Base-by-base conservation (phyloP, 2,888 invertebrate genomes). In the Drosophila phalerata region DNA sequence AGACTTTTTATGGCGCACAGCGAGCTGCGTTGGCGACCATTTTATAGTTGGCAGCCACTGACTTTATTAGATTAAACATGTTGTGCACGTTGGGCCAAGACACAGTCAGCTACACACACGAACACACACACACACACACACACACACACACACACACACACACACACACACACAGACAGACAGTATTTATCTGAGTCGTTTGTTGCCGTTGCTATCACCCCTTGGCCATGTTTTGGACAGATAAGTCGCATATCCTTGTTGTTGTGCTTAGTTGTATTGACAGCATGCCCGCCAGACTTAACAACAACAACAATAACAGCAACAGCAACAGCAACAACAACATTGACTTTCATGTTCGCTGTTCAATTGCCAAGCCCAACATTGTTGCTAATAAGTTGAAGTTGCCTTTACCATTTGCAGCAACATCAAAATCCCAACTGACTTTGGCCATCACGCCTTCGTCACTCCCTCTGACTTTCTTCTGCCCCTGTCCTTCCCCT, bases 1-100 rank as follows among this genome's bases (percentile, higher is more conserved):
- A 73, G 17, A 65, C 45, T 69, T 86, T 84, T 84, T 84, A 84
- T 88, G 69, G 80, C 77, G 60, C 69, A 60, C 66, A 60, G 55
- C 65, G 55, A 56, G 64, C 49, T 57, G 48, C 48, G 69, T 64
- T 70, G 76, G 79, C 73, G 69, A 77, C 77, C 67, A 70, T 83
- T 88, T 88, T 88, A 85, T 85, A 77, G 86, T 79, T 75, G 72
- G 52, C 67, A 79, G 73, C 77, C 69, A 87, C 77, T 72, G 82
- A 87, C 82, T 85, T 87, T 90, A 88, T 90, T 88, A 82, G 90
- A 90, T 88, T 88, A 86, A 84, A 79, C 85, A 89, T 82, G 90
- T 88, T 88, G 88, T 77, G 77, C 79, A 77, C 86, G 76, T 84
- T 79, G 68, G 40, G 64, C 49, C 69, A 56, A 77, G 67, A 67